phyloP scores from a whole-genome alignment of 2,888 invertebrate genomes.

The Standfussiana lucernea region DNA sequence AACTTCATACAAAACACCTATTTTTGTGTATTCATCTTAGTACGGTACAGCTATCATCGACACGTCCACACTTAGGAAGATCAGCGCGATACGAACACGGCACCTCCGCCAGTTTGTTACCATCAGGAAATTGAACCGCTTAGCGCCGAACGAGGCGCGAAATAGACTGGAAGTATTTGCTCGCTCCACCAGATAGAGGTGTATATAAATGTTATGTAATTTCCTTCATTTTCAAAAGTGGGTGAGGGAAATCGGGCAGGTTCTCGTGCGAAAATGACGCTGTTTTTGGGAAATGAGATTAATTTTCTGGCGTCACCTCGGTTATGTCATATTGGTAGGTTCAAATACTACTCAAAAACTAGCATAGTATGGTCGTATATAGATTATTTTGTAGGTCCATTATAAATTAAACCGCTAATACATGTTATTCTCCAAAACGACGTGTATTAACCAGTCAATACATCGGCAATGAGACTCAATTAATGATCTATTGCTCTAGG shows the following conservation, averaged over 20 bases:
- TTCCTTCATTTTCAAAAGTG: constrained; percentile 53
- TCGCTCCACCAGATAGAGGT: constrained; percentile 48
- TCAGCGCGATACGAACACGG: constrained; percentile 37
- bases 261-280: not conserved
- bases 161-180: constrained; percentile 65
- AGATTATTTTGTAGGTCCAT: not conserved
- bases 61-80: constrained; percentile 50
- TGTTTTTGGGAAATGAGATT: constrained; percentile 1
- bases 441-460: not conserved
- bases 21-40: not conserved
- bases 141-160: constrained; percentile 59
- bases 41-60: constrained; percentile 17
- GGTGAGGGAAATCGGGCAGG: constrained; percentile 7
- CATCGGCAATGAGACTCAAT: not conserved
- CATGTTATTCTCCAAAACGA: not conserved
- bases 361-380: not conserved
- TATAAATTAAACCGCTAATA: not conserved
- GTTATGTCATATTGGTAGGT: not conserved
- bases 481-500: not conserved
- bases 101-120: constrained; percentile 59
- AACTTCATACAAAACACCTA: not conserved
- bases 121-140: constrained; percentile 68
- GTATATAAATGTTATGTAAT: constrained; percentile 61
- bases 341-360: not conserved
- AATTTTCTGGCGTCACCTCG: not conserved